Base-by-base conservation (phyloP, 2,113 vertebrate genomes). In the Sylvilagus bachmani region DNA sequence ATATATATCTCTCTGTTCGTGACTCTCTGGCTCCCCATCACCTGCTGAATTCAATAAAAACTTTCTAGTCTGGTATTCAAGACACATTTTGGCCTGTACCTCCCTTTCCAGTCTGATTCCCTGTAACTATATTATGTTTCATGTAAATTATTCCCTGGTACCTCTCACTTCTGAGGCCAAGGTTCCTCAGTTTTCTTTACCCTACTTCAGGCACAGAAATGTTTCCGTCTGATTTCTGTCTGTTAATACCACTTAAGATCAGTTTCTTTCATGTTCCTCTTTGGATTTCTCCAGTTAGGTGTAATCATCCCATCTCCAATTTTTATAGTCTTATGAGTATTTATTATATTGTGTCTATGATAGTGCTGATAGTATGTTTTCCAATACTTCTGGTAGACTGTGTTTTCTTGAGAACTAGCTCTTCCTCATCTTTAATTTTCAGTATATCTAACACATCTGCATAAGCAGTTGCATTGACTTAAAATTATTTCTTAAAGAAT, bases 341-440 rank as follows among this genome's bases (percentile, higher is more conserved):
- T 95, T 95, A 79, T 2, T 93, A 0, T 85, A 33, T 93, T 93
- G 74, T 95, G 25, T n/a, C 44, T 33, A 58, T 70, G 12, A 82
- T 85, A 31, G 19, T 82, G 14, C 38, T 78, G 0, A 78, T 91
- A 17, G 5, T 93, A n/a, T 90, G 74, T 29, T 90, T 94, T 94
- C 89, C 17, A 31, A 81, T 0, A 49, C 24, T 12, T 91, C 71
- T 86, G 24, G 7, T 87, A 70, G 77, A 74, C 27, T 75, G 2
- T 66, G 27, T 9, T 90, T 49, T 71, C 86, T 93, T 86, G 44
- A 94, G 67, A 90, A 78, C 27, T 78, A 4, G 69, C 13, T 90
- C 61, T 74, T 96, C 8, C 8, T 87, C 17, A 62, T 29, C 36
- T 62, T 92, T 96, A 78, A 83, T 44, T 95, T 74, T 71, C 33